Evolutionary conservation across 2,888 invertebrate species (phyloP).

Genomic region (Sinhomidia bicolor): DNA sequence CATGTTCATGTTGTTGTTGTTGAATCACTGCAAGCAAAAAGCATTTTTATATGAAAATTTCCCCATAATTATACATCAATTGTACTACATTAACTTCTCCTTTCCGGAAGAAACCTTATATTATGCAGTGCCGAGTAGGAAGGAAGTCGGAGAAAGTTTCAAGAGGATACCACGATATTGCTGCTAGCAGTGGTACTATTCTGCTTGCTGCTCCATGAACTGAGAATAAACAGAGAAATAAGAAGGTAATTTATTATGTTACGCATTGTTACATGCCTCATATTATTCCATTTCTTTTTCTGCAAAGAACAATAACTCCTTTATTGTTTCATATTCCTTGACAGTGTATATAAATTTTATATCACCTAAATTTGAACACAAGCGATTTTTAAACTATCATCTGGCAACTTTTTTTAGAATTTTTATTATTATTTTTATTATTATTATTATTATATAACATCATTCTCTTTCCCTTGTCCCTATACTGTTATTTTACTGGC

Average conservation of each 20-base stretch:
- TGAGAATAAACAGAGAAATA: background rate
- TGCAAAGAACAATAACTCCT: constrained; percentile 31
- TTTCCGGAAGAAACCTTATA: too few relatives aligned
- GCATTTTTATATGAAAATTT: background rate
- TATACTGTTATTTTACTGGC: background rate
- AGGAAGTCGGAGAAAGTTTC: background rate
- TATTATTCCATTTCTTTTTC: background rate
- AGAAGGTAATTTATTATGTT: background rate
- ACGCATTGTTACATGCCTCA: background rate
- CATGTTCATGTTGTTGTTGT: background rate
- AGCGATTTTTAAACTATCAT: constrained; percentile 48
- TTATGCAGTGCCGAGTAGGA: too few relatives aligned
- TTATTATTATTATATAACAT: background rate
- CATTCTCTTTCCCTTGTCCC: background rate
- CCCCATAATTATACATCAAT: background rate
- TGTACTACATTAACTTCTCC: background rate
- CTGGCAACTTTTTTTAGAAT: constrained; percentile 8
- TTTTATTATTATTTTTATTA: background rate
- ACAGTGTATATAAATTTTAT: constrained; percentile 39
- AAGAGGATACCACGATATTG: too few relatives aligned
- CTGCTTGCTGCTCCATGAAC: too few relatives aligned
- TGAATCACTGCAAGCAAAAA: too few relatives aligned
- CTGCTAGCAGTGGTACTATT: too few relatives aligned
- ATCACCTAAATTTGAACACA: constrained; percentile 51
- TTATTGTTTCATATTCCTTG: constrained; percentile 26